A percentile compares a stretch with the other conserved stretches of the same genome.
Conservation (phyloP, 2,888 invertebrate genomes). For the Harmothoe impar region DNA sequence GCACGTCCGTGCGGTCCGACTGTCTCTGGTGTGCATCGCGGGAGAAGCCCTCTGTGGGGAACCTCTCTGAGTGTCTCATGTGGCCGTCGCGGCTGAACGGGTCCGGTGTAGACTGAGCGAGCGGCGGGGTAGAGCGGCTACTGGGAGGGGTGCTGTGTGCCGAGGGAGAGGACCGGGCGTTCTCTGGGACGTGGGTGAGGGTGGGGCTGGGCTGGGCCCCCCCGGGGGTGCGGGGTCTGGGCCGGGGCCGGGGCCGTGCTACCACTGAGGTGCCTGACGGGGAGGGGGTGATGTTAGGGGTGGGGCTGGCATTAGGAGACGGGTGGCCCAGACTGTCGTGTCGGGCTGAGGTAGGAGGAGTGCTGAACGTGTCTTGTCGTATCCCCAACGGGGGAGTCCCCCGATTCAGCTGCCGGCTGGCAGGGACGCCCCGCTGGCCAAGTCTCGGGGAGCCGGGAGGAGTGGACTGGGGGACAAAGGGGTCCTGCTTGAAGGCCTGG, state of each 20-base stretch:
- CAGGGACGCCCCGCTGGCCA: neutral
- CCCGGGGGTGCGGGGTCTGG: slow-evolving; percentile 59
- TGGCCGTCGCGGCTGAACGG: slow-evolving; percentile 36
- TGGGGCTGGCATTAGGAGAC: slow-evolving; percentile 48
- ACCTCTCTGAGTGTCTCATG: slow-evolving; percentile 46
- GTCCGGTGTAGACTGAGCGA: neutral
- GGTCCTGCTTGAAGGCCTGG: slow-evolving; percentile 55
- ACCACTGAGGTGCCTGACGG: slow-evolving; percentile 42
- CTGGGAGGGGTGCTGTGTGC: slow-evolving; percentile 35
- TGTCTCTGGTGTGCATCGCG: slow-evolving; percentile 47
- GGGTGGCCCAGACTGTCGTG: slow-evolving; percentile 27
- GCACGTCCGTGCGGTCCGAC: slow-evolving; percentile 49
- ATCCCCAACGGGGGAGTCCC: neutral
- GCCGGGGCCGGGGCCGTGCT: slow-evolving; percentile 57
- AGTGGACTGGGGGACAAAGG: slow-evolving; percentile 2
- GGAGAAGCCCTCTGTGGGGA: slow-evolving; percentile 39
- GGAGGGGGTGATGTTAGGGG: slow-evolving; percentile 35
- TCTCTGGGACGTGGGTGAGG: slow-evolving; percentile 48
- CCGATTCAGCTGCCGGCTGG: neutral
- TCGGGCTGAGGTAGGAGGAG: slow-evolving; percentile 14
- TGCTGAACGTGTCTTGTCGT: neutral
- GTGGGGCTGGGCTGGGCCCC: slow-evolving; percentile 30
- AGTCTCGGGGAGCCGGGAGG: slow-evolving; percentile 43
- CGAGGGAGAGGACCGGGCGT: neutral
- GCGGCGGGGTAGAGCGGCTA: neutral